Base-by-base conservation (phyloP, 2,888 invertebrate genomes). In the Crossocerus cetratus region DNA sequence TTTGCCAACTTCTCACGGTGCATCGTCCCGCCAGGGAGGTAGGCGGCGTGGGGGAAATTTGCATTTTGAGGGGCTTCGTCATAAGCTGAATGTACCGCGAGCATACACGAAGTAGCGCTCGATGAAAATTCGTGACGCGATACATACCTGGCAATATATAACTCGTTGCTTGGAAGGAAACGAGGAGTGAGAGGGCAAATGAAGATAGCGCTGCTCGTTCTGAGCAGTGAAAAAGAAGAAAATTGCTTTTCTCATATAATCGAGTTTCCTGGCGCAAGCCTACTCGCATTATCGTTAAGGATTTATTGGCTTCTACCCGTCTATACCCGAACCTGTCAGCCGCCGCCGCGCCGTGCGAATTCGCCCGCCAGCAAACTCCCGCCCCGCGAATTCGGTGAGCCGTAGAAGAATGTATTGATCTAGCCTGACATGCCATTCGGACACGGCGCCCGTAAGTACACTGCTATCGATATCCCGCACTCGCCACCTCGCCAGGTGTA, bases 351-450 rank as follows among this genome's bases (percentile, higher is more conserved):
- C n/a, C 76, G 77, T 77, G 81, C 76, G 81, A 80, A 64, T 78
- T 82, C 73, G 71, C 77, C 77, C 78, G 77, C 79, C 81, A 74
- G 69, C 77, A 49, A 80, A 79, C 82, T 80, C 82, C 82, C 83
- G 83, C 82, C 83, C 84, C 80, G 84, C 82, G 83, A 86, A 86
- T 85, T 86, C 84, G 81, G 77, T 84, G 87, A 87, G 84, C 83
- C 87, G 87, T 83, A 86, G 84, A 88, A 88, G 88, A 88, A 88
- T 88, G 87, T 88, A 88, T 88, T 88, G 88, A 88, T 88, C 86
- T 86, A 84, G 78, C 63, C 81, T 86, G 87, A 88, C 87, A 86
- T 87, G 83, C 84, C 85, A 86, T 86, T 81, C 84, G 84, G 82
- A 83, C 83, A 84, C 84, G 83, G 83, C 85, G 82, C 83, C 83